Base-by-base conservation (phyloP, 2,888 invertebrate species). In the Pemphredon lugubris region DNA sequence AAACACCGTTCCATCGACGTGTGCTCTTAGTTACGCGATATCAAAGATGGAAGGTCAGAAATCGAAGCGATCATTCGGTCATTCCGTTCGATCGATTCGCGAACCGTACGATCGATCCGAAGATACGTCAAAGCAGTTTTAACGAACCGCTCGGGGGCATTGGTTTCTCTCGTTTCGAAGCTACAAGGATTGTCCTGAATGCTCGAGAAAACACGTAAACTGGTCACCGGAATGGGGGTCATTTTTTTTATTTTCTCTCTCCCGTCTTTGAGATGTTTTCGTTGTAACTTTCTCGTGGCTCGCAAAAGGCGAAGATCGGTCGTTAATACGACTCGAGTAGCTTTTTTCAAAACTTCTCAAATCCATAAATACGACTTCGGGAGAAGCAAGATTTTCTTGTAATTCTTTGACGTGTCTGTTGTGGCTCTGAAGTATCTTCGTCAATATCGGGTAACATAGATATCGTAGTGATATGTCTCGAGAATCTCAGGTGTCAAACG, bases 161-260 rank as follows among this genome's bases (percentile, higher is more conserved):
- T 21, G 32, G 45, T 65, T 60, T 72, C 67, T 64, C 72, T 44
- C 13, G 37, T 30, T 50, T 30, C 30, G 5, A 47, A 32, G 34
- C 13, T 18, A 6, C 18, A 9, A 32, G n/a, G 37, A 47, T 57
- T 39, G 67, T 57, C 53, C 55, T 59, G 53, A 67, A 58, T 58
- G 47, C 42, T 20, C 64, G 64, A 67, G 60, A 68, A 65, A 61
- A 57, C 39, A 39, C 39, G 37, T 57, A 51, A 66, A 66, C 50
- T 55, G 55, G 59, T 55, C 39, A n/a, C 60, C 13, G 34, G 47
- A 42, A 61, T 48, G 60, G 60, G 47, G 54, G 61, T 32, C 63
- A 59, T 67, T 74, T 61, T 67, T 74, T 61, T 67, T 63, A 30
- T 74, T 71, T 63, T 65, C 64, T 67, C 60, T 34, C 16, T n/a